These are phyloP conservation scores for Torymus tubicola DNA, from an alignment of 2,888 invertebrate genomes.

Conservation along the genomic window DNA sequence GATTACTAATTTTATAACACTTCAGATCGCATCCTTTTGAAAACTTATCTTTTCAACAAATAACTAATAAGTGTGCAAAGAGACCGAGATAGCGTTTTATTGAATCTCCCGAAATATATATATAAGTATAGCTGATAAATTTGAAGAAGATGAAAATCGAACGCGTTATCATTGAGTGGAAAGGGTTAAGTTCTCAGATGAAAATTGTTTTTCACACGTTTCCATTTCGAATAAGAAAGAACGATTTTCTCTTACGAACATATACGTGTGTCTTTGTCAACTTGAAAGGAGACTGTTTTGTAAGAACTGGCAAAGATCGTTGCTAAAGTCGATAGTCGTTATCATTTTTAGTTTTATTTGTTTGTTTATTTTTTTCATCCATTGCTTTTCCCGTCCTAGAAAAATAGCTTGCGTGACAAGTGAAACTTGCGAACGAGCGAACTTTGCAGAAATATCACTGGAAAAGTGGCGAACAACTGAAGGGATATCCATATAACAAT, in stretches of 20 bases:
- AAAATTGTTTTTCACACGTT: slow-evolving; percentile 13
- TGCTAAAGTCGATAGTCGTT: slow-evolving; percentile 46
- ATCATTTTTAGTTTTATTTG: slow-evolving; percentile 6
- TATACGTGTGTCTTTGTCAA: not conserved
- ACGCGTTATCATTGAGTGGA: slow-evolving; percentile 45
- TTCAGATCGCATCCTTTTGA: no score
- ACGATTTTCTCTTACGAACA: slow-evolving; percentile 45
- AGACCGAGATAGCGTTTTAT: no score
- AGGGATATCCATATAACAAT: not conserved
- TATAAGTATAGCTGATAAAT: slow-evolving; percentile 43
- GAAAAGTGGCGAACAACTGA: not conserved
- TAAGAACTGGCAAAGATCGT: slow-evolving; percentile 45
- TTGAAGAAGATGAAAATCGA: slow-evolving; percentile 55
- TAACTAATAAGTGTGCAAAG: no score
- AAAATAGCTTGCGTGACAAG: slow-evolving; percentile 50
- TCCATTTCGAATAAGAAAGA: slow-evolving; percentile 18
- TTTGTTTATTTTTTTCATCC: not conserved
- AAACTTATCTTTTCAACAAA: no score
- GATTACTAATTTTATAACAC: no score
- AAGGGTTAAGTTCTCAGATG: slow-evolving; percentile 6
- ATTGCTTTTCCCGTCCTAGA: slow-evolving; percentile 29
- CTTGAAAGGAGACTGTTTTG: slow-evolving; percentile 34
- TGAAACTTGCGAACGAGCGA: slow-evolving; percentile 26
- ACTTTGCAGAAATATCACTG: slow-evolving; percentile 52
- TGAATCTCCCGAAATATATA: not conserved